Evolutionary conservation across 2,888 invertebrate genomes (phyloP), one percentile per base, ranked within the genome.

Genomic region (Anoplius nigerrimus): DNA sequence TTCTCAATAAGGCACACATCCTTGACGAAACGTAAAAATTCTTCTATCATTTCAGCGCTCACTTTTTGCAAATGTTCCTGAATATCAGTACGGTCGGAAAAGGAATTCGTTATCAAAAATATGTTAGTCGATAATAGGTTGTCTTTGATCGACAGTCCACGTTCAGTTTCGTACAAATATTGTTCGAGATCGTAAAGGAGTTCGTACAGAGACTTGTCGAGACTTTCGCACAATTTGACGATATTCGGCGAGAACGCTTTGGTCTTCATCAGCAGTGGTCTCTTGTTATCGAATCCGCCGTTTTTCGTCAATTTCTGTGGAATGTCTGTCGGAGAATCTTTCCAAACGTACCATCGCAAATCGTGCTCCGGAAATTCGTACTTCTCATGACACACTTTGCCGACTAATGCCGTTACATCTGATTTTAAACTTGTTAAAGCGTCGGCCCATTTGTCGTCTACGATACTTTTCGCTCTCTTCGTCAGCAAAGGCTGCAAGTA

Each of bases 201-300:
- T 56, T 90, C 91, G 54, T 91, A 90, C 52, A 94, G 88, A 75
- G 91, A 92, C 0, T 87, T 84, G 79, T 96, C 94, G 43, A 95
- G 89, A 74, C 90, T 90, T 56, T 91, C 89, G 77, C 95, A 95
- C 0, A 95, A 90, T 82, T 92, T 92, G 54, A 95, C 94, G 48
- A 96, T 90, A 21, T 92, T 92, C 0, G 92, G 92, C 0, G 95
- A 94, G 87, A 93, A 95, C 0, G 97, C 97, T 77, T 93, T 93
- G 2, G 95, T 93, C 90, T 96, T 96, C 90, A 95, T 94, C 0
- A 93, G 90, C 87, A 95, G 84, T 3, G 88, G 81, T 46, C 85
- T 81, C 58, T 87, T 86, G 69, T 86, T 86, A 69, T 90, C 89
- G 0, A 73, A 56, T 24, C 71, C 69, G 21, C 78, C 79, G 22